A percentile compares a stretch with the other conserved stretches of the same genome.
These are phyloP conservation scores for Oryzias melastigma DNA, from an alignment of 2,113 vertebrate species.

Conservation along the genomic window DNA sequence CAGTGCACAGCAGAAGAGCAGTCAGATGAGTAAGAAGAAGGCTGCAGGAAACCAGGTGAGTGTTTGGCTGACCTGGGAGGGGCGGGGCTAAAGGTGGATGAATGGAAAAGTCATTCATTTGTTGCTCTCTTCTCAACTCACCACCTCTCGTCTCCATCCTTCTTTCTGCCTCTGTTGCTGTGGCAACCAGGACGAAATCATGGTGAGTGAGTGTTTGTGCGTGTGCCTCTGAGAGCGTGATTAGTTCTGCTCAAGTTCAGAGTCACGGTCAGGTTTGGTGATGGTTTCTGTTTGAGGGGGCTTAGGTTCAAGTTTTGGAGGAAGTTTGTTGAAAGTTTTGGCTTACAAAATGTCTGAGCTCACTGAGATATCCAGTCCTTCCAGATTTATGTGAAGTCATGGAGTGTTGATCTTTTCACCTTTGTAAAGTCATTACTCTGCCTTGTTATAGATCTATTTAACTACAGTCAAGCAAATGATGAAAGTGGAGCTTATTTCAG, in stretches of 20 bases:
- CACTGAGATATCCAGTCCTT: no score
- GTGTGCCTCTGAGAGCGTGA: not conserved
- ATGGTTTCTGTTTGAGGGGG: no score
- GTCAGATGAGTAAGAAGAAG: slow-evolving; percentile 95
- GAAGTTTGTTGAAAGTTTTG: no score
- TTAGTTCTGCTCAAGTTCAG: not conserved
- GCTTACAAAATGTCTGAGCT: no score
- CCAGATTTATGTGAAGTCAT: no score
- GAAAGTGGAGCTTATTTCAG: no score
- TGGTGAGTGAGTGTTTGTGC: slow-evolving; percentile 47
- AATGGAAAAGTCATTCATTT: slow-evolving; percentile 4
- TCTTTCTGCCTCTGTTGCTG: slow-evolving; percentile 27
- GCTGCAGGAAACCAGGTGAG: slow-evolving; percentile 91
- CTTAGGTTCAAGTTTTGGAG: no score
- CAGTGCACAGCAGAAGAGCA: slow-evolving; percentile 96
- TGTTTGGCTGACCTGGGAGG: not conserved
- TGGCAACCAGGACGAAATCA: slow-evolving; percentile 63
- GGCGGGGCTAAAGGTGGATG: not conserved
- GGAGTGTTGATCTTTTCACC: no score
- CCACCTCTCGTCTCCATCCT: slow-evolving; percentile 4
- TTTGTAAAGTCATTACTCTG: no score
- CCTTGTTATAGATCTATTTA: no score
- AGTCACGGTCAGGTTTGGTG: not conserved
- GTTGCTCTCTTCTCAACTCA: not conserved
- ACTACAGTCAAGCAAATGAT: no score